Evolutionary conservation across 2,113 vertebrate genomes (phyloP).

Genomic region (Oreochromis tanganicae): DNA sequence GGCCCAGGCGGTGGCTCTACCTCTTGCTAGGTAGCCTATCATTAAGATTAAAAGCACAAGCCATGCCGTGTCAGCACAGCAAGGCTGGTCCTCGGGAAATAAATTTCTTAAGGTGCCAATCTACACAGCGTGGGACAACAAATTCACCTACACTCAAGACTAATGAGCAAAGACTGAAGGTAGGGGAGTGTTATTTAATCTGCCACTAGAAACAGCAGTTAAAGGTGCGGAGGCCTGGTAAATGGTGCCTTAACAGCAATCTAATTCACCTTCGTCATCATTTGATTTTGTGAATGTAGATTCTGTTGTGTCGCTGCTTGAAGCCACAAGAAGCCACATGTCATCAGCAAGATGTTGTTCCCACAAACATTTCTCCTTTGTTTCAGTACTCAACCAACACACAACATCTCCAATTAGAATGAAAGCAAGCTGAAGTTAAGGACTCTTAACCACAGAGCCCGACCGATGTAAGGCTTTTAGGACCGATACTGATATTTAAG

Average conservation of each 20-base stretch:
- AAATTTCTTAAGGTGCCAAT: not conserved
- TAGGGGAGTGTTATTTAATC: not conserved
- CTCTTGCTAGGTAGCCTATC: not conserved
- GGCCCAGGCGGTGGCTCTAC: not conserved
- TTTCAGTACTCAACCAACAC: not conserved
- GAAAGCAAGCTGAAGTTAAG: not conserved
- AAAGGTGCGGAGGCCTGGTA: not conserved
- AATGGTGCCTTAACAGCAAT: not conserved
- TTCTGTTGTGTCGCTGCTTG: rapidly evolving
- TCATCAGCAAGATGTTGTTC: not conserved
- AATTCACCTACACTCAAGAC: not conserved
- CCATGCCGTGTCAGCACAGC: not conserved
- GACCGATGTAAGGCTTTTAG: not conserved
- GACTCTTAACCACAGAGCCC: not conserved
- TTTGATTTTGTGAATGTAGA: not conserved
- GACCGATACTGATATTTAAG: not conserved
- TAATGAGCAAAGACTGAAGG: not conserved
- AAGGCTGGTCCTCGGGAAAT: not conserved
- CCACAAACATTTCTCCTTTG: not conserved
- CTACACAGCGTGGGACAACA: not conserved
- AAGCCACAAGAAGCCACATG: not conserved
- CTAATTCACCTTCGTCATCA: not conserved
- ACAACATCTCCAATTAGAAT: not conserved
- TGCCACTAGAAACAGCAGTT: not conserved
- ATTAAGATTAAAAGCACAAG: not conserved